Base-by-base conservation (phyloP, 2,113 vertebrate genomes). In the Lagenorhynchus albirostris region DNA sequence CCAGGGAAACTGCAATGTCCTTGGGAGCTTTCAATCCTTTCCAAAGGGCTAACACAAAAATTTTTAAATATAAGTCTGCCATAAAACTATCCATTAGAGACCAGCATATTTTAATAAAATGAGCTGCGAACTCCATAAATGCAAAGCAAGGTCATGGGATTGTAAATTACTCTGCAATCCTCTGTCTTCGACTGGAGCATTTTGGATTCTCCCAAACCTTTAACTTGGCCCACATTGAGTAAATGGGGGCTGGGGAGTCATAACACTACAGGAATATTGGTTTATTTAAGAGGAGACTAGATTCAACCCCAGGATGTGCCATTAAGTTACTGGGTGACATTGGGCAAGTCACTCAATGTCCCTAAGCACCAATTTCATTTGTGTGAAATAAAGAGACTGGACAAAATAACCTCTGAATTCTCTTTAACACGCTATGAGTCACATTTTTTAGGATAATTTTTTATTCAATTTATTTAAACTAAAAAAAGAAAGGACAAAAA, bases 51-150 rank as follows among this genome's bases (percentile, higher is more conserved):
- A n/a, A 81, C 44, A 81, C 29, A 70, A 94, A 93, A 73, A 41
- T 7, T 67, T 76, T 79, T 10, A 77, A 81, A 53, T 93, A 26
- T 47, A 65, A 58, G n/a, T 74, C 36, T 76, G 9, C 36, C 60
- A 41, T 94, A 84, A 91, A 80, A 63, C 74, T 55, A 68, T 68
- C 47, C 67, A n/a, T 58, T 89, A 89, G 55, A 97, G 85, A 79
- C 26, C 44, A 71, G 41, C 47, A 60, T 89, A 73, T 70, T 76
- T 86, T 65, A 95, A 71, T 62, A 90, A 92, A 91, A 68, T 82
- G 71, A 96, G 29, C 31, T 41, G 11, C 25, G 14, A 74, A 73
- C 17, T 68, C 41, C 13, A 55, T 6, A 71, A 41, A 1, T 68
- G 18, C 33, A 91, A 71, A 95, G 68, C 82, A 91, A 96, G 62